Base-by-base conservation (phyloP, 1,140 invertebrate genomes). In the Colletes gigas region DNA sequence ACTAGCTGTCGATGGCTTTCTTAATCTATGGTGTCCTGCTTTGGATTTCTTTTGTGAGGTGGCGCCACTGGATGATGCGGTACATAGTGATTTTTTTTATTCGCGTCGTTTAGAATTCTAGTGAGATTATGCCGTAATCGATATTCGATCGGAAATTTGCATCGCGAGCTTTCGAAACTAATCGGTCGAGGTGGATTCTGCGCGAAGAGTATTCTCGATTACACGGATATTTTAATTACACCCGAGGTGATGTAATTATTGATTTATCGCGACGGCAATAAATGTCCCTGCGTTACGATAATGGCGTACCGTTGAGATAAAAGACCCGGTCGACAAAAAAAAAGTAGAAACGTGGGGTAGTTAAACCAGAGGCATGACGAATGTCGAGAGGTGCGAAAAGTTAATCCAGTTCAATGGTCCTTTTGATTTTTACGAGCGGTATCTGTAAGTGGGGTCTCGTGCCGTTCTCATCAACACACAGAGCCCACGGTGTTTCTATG, bases 401-500 rank as follows among this genome's bases (percentile, higher is more conserved):
- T 85, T 88, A 85, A 83, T 67, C 63, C 54, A 70, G 44, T 81
- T 80, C 19, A 83, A 87, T 84, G 54, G 78, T 21, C 76, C 50
- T 50, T 78, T 75, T 83, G 83, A 87, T 75, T 87, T 88, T 88
- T 88, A 88, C 73, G 78, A 73, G 71, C 78, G 39, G 52, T 54
- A 74, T 63, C 76, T 12, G 55, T 60, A 78, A 78, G 69, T 75
- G 66, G 44, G 62, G 79, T 81, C 83, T 83, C 85, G 83, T 78
- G 83, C 72, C 65, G 55, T 63, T 65, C 80, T 74, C 83, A 81
- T 86, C 85, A 78, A 79, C 82, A 77, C 79, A 63, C 79, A 63
- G 77, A 88, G 82, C 87, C 76, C 73, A 82, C 30, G 54, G 69
- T 70, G 75, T 82, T 73, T 57, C 75, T 81, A 79, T 86, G 85